Conservation (phyloP, 2,113 vertebrate genomes). For the Sula dactylatra region DNA sequence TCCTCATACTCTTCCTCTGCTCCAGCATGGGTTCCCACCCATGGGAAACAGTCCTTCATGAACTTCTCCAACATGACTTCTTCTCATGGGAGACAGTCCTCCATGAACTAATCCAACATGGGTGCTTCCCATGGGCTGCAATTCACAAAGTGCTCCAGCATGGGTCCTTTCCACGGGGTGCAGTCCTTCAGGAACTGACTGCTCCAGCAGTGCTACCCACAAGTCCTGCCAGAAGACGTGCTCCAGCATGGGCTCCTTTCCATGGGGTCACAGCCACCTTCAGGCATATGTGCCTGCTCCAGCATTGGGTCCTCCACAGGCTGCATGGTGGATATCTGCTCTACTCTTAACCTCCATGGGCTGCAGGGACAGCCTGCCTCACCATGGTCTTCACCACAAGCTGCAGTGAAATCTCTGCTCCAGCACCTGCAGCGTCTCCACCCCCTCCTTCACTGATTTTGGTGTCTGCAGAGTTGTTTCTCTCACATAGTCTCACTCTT, state of each 20-base stretch:
- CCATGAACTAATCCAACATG: neutral
- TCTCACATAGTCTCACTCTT: neutral
- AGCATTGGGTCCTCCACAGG: rapidly evolving
- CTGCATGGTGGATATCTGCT: neutral
- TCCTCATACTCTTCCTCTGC: no score
- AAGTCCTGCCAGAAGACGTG: neutral
- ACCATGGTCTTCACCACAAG: rapidly evolving
- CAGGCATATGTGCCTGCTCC: neutral
- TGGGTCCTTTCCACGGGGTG: neutral
- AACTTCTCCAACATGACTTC: neutral
- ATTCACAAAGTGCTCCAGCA: neutral
- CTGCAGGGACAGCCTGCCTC: neutral
- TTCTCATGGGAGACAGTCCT: neutral
- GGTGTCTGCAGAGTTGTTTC: neutral
- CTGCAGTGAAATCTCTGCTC: neutral
- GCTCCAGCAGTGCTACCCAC: neutral
- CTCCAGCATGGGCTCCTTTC: neutral
- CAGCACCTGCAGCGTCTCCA: rapidly evolving
- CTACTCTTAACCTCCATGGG: no score
- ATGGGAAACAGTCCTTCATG: neutral
- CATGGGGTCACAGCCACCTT: neutral
- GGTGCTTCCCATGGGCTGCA: neutral
- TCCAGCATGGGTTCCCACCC: no score
- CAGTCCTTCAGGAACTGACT: neutral
- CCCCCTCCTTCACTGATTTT: neutral